Evolutionary conservation across 1,140 invertebrate genomes (phyloP), one percentile per base, ranked within the genome.

Genomic region (Bradynema listronoti): DNA sequence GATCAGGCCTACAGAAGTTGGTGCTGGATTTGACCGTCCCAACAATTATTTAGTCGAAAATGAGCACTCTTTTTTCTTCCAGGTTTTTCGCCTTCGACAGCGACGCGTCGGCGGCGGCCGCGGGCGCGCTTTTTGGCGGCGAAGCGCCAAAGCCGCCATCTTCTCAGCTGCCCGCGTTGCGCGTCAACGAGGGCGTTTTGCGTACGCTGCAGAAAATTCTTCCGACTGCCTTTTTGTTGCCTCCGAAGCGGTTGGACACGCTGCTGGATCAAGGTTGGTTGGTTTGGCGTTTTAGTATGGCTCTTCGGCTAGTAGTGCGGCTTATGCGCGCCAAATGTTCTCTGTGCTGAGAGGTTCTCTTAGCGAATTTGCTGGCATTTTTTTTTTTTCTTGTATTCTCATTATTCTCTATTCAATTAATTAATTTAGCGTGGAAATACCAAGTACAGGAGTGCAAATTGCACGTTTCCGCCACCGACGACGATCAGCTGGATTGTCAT

Each of bases 361-460:
- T 42, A 66, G 14, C 22, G 19, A n/a, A 2, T 58, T 57, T 16
- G 39, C 61, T 16, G n/a, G 32, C 9, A 65, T 2, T 5, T 16
- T 4, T 6, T 61, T 60, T 59, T 30, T 58, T 43, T 63, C 5
- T 22, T 65, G 7, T n/a, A 54, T 57, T 16, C 32, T 56, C 39
- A 9, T 3, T 11, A 54, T 56, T 4, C 36, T 42, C 63, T 34
- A 55, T n/a, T 54, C 3, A 54, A 54, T 2, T 1, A 25, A 1
- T 54, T 54, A n/a, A 52, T 60, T 4, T 16, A 62, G 60, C 60
- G 14, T 68, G 25, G 30, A 30, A 16, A 22, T 66, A 66, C 24
- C 60, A 62, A 66, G 19, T 66, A 25, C 43, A 71, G 27, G 45
- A 58, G 30, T 67, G 65, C 32, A 62, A 67, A 47, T 36, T 67